Evolutionary conservation across 1,140 invertebrate genomes (phyloP).

Genomic region (Orius laevigatus): DNA sequence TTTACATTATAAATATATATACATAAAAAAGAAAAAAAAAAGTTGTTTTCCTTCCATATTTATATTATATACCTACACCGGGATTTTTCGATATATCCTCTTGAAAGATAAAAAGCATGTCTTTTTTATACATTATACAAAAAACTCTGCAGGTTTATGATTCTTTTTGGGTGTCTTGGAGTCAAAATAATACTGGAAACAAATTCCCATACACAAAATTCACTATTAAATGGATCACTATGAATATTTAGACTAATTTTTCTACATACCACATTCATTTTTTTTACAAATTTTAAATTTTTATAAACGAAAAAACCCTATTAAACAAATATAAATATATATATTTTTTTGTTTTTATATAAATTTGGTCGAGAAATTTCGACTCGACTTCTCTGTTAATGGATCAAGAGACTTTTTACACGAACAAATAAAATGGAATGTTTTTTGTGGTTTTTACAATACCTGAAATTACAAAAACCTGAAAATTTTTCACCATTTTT

Average conservation of each 20-base stretch:
- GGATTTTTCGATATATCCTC: no score
- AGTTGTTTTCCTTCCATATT: conserved; percentile 12
- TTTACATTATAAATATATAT: conserved; percentile 5
- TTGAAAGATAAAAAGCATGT: conserved; percentile 7
- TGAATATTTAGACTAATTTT: neutral
- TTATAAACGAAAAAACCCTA: conserved; percentile 9
- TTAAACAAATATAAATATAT: conserved; percentile 6
- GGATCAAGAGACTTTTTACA: conserved; percentile 1
- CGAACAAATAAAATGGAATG: conserved; percentile 1
- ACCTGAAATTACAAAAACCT: neutral
- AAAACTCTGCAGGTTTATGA: conserved; percentile 1
- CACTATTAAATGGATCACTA: neutral
- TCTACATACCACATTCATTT: conserved; percentile 15
- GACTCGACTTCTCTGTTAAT: neutral
- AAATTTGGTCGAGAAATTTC: neutral
- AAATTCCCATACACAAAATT: neutral
- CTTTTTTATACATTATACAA: conserved; percentile 11
- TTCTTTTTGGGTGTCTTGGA: neutral
- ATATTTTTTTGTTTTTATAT: neutral
- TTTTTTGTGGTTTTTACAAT: neutral
- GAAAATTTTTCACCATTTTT: neutral
- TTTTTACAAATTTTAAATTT: conserved; percentile 13
- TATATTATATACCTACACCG: neutral
- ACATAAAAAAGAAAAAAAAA: conserved; percentile 9
- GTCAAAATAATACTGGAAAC: conserved; percentile 4